Evolutionary conservation across 2,888 invertebrate species (phyloP).

Genomic region (Phymatocera aterrima): DNA sequence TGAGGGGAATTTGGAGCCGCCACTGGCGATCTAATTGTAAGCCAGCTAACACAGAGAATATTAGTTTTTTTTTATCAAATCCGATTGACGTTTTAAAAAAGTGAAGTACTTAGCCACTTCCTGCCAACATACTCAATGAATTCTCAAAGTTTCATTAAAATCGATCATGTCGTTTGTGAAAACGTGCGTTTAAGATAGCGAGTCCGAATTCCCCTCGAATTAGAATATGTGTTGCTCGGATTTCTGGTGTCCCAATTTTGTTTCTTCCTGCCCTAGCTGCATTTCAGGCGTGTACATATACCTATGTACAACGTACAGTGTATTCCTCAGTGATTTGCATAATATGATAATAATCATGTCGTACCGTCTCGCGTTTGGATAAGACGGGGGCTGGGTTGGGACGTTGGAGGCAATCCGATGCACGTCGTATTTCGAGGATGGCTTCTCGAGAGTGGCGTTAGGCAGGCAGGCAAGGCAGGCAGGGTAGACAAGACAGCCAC

Average conservation of each 20-base stretch:
- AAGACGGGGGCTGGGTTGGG: slow-evolving; percentile 16
- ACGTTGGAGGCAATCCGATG: slow-evolving; percentile 34
- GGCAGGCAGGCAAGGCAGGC: slow-evolving; percentile 6
- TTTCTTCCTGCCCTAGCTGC: not conserved
- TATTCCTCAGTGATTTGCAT: slow-evolving; percentile 29
- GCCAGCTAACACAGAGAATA: no score
- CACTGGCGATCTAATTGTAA: no score
- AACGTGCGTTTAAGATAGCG: not conserved
- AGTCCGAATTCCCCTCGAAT: not conserved
- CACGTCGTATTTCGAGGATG: slow-evolving; percentile 43
- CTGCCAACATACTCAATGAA: no score
- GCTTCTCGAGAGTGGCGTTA: not conserved
- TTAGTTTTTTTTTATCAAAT: no score
- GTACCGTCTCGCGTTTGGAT: slow-evolving; percentile 18
- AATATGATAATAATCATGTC: slow-evolving; percentile 39
- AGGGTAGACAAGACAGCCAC: no score
- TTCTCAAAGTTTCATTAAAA: no score
- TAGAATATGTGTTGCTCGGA: not conserved
- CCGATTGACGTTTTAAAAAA: no score
- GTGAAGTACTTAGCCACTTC: no score
- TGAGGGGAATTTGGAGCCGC: no score
- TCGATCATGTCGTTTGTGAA: no score
- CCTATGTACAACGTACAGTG: not conserved
- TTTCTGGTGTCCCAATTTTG: not conserved
- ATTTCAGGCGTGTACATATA: not conserved